These are phyloP conservation scores for Margaritifera margaritifera DNA, from an alignment of 2,888 invertebrate genomes.

Conservation along the genomic window DNA sequence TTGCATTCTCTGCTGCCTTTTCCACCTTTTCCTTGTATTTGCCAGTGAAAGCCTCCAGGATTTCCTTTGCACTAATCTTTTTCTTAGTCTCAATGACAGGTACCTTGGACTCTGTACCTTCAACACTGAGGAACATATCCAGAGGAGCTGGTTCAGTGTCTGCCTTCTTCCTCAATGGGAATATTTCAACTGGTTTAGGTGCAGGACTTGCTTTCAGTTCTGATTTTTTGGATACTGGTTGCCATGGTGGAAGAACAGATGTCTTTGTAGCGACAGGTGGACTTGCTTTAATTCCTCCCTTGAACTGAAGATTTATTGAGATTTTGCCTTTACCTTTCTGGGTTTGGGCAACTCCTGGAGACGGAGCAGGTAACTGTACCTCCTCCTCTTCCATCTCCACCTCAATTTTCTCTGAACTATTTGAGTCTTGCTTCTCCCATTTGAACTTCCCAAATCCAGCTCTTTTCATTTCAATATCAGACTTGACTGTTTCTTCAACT, in stretches of 20 bases:
- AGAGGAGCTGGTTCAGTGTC: constrained; percentile 35
- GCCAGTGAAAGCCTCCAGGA: constrained; percentile 39
- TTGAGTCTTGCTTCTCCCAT: constrained; percentile 18
- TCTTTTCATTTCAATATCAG: constrained; percentile 6
- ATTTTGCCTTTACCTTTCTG: constrained; percentile 25
- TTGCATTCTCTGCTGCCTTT: background rate
- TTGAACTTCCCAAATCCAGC: constrained; percentile 22
- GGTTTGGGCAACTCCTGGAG: background rate
- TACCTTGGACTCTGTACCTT: constrained; percentile 34
- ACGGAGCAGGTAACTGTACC: constrained; percentile 11
- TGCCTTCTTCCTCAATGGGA: constrained; percentile 7
- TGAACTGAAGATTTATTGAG: constrained; percentile 23
- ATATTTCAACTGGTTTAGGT: constrained; percentile 2
- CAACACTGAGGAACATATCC: constrained; percentile 46
- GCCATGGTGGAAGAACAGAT: constrained; percentile 45
- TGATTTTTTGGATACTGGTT: constrained; percentile 38
- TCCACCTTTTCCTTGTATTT: constrained; percentile 30
- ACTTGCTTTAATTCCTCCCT: constrained; percentile 15
- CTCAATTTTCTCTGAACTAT: constrained; percentile 2
- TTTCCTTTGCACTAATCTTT: constrained; percentile 39
- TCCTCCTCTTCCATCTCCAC: constrained; percentile 6
- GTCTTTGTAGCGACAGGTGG: constrained; percentile 26
- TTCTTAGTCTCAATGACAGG: constrained; percentile 42
- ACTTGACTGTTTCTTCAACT: constrained; percentile 8
- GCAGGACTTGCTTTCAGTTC: constrained; percentile 9